Evolutionary conservation across 2,888 invertebrate genomes (phyloP), one percentile per base, ranked within the genome.

Genomic region (Tricholauxania praeusta): DNA sequence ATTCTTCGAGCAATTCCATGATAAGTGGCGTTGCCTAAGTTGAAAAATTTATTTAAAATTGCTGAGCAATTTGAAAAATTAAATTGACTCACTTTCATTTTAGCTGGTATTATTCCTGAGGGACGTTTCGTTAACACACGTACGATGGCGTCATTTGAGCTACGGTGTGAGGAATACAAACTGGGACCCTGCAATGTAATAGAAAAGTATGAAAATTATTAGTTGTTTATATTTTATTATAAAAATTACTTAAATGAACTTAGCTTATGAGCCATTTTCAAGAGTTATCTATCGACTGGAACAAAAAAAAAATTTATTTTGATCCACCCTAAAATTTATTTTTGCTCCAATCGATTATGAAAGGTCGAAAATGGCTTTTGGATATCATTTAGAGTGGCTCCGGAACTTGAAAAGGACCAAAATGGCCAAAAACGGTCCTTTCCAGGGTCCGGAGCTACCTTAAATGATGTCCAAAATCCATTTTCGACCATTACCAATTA

Each of bases 111-210:
- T 72, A 85, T 82, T 19, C 83, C 79, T 72, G 85, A 83, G 49
- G 85, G 79, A 52, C 86, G 82, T 71, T 82, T 84, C 64, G 85
- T 81, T 73, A 80, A 82, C 72, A 84, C 82, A 74, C 87, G 84
- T 52, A 87, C 86, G 0, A 93, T 92, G 4, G 94, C 94, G 86
- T 96, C 96, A 83, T 94, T 95, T 79, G 95, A 95, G 85, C 95
- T 95, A 80, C 96, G 90, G 80, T 95, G 90, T 49, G 94, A 94
- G 39, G 93, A 93, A 81, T 93, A 88, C 52, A 92, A 89, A 78
- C 92, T 92, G 62, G 93, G 92, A 49, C 93, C 92, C 91, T 94
- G 90, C 90, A 91, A 49, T 51, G 2, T n/a, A 65, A 53, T 12
- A 51, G 12, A 55, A 0, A 28, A 28, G 28, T 28, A 4, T 4